phyloP scores from a whole-genome alignment of 1,140 invertebrate species.

The Trichonephila inaurata region DNA sequence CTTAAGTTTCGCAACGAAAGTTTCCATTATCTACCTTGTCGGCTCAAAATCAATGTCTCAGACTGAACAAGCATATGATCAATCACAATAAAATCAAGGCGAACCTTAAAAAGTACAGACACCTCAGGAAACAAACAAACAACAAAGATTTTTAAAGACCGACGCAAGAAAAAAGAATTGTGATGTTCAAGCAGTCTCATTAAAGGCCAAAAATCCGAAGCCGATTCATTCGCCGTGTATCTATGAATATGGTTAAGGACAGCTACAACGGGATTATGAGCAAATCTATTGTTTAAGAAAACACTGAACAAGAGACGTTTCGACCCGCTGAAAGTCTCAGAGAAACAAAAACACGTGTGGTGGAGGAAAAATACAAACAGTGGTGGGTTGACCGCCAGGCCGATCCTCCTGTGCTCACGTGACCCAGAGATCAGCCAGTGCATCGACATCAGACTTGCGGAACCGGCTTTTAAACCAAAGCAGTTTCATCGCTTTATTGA shows the following conservation, averaged over 20 bases:
- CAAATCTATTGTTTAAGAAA: neutral
- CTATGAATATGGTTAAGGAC: constrained; percentile 37
- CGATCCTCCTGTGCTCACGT: constrained; percentile 55
- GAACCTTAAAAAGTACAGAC: neutral
- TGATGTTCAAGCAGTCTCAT: neutral
- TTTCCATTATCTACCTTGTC: neutral
- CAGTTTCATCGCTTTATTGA: constrained; percentile 61
- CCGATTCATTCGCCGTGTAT: neutral
- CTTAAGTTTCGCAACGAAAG: neutral
- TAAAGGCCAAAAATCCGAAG: neutral
- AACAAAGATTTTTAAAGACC: neutral
- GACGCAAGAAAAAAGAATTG: neutral
- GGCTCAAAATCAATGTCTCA: neutral
- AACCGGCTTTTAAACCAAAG: constrained; percentile 59
- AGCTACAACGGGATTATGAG: neutral
- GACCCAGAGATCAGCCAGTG: constrained; percentile 56
- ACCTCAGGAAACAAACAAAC: neutral
- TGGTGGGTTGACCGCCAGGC: constrained; percentile 54
- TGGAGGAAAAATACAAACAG: constrained; percentile 38
- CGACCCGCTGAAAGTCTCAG: constrained; percentile 6
- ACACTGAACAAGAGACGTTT: neutral
- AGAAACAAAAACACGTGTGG: constrained; percentile 27
- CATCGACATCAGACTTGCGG: constrained; percentile 69
- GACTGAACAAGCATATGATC: neutral
- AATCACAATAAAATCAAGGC: neutral